Percentiles rank a stretch among this genome's conserved stretches.
phyloP scores from a whole-genome alignment of 2,888 invertebrate genomes.

The Conistra vaccinii region DNA sequence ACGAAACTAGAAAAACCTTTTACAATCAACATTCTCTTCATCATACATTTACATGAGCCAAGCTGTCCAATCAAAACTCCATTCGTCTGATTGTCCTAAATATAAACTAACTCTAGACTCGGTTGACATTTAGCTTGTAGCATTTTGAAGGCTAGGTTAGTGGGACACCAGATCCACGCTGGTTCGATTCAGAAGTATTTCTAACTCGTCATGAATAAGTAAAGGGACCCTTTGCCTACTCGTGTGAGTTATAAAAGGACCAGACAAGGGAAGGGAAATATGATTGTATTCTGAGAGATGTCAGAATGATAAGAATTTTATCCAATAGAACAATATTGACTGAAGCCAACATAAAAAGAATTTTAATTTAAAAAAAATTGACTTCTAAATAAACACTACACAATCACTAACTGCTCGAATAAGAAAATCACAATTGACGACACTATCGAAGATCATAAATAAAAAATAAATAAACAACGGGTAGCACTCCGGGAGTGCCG shows the following conservation, averaged over 20 bases:
- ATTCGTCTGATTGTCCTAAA: slow-evolving; percentile 21
- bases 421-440: no score
- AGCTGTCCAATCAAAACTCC: neutral
- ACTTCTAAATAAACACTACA: no score
- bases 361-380: no score
- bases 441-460: no score
- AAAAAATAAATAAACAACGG: no score
- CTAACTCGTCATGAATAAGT: slow-evolving; percentile 43
- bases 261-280: neutral
- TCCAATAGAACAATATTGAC: no score
- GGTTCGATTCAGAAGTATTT: slow-evolving; percentile 38
- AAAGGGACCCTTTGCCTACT: slow-evolving; percentile 1
- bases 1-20: neutral
- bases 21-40: neutral
- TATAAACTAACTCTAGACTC: slow-evolving; percentile 16
- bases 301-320: slow-evolving; percentile 7
- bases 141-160: slow-evolving; percentile 54
- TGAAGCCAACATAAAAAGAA: no score
- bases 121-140: slow-evolving; percentile 58
- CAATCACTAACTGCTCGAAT: no score
- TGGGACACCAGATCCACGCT: slow-evolving; percentile 36
- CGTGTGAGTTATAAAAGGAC: neutral
- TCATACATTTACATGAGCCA: neutral
- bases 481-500: no score
- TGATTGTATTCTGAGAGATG: slow-evolving; percentile 9